phyloP scores from a whole-genome alignment of 2,113 vertebrate genomes.

The Furnarius figulus region DNA sequence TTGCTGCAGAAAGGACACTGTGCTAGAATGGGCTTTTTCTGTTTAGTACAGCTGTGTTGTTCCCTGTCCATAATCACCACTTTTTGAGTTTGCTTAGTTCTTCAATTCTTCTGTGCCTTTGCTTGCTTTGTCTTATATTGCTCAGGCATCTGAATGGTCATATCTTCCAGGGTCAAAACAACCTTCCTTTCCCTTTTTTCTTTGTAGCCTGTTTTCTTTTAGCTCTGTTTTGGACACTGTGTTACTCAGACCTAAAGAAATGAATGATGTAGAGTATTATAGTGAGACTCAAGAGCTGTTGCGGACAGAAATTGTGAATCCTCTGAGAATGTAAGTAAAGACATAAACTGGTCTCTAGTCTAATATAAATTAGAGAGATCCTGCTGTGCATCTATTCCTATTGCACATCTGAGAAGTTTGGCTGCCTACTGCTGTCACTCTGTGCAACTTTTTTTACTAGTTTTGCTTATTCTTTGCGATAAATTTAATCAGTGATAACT shows the following conservation, averaged over 20 bases:
- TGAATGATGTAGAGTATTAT: slow-evolving; percentile 95
- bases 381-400: neutral
- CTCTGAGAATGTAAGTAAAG: slow-evolving; percentile 91
- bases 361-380: neutral
- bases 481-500: neutral
- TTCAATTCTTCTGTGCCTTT: neutral
- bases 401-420: neutral
- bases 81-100: neutral
- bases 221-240: slow-evolving; percentile 97
- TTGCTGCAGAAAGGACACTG: neutral
- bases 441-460: neutral
- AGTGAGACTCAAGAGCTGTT: slow-evolving; percentile 95
- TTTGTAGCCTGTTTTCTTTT: slow-evolving; percentile 93
- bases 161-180: neutral
- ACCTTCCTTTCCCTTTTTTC: neutral
- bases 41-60: neutral
- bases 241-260: slow-evolving; percentile 92
- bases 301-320: slow-evolving; percentile 96
- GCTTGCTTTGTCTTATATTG: neutral
- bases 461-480: neutral
- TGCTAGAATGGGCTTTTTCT: neutral
- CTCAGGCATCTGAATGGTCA: neutral
- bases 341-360: neutral
- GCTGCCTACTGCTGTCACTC: neutral
- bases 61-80: neutral